Evolutionary conservation across 2,113 vertebrate species (phyloP).

Genomic region (Osmerus eperlanus): DNA sequence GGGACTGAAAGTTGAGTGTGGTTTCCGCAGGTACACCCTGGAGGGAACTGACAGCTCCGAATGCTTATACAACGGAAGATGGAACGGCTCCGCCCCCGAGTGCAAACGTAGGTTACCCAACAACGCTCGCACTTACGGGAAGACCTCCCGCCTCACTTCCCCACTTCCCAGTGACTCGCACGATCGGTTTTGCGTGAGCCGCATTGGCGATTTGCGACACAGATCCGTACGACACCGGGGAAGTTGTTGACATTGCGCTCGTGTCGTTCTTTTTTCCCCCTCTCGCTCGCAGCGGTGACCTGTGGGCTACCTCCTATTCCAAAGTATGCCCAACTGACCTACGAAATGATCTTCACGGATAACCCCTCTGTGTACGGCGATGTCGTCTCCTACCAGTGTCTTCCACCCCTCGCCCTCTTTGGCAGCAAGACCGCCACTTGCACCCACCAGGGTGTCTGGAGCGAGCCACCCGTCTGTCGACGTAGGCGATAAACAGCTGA

Average conservation of each 20-base stretch:
- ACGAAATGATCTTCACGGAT: constrained; percentile 35
- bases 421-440: constrained; percentile 77
- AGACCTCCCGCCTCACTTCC: too few species aligned
- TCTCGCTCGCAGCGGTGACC: constrained; percentile 66
- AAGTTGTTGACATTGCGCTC: too few species aligned
- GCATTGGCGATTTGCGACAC: too few species aligned
- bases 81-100: constrained; percentile 71
- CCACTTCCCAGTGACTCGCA: too few species aligned
- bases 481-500: constrained; percentile 59
- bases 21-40: constrained; percentile 73
- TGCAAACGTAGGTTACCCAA: constrained; percentile 74
- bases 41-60: constrained; percentile 63
- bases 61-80: constrained; percentile 77
- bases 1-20: neutral
- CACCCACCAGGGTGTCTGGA: constrained; percentile 77
- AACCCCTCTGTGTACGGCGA: constrained; percentile 63
- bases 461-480: constrained; percentile 76
- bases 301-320: constrained; percentile 76
- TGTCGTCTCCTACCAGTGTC: constrained; percentile 72
- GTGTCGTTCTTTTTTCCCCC: neutral
- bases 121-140: too few species aligned
- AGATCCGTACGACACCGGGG: too few species aligned
- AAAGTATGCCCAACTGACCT: constrained; percentile 66
- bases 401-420: constrained; percentile 69
- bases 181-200: too few species aligned